These are phyloP conservation scores for Calonectris borealis DNA, from an alignment of 2,113 vertebrate genomes.

Conservation along the genomic window DNA sequence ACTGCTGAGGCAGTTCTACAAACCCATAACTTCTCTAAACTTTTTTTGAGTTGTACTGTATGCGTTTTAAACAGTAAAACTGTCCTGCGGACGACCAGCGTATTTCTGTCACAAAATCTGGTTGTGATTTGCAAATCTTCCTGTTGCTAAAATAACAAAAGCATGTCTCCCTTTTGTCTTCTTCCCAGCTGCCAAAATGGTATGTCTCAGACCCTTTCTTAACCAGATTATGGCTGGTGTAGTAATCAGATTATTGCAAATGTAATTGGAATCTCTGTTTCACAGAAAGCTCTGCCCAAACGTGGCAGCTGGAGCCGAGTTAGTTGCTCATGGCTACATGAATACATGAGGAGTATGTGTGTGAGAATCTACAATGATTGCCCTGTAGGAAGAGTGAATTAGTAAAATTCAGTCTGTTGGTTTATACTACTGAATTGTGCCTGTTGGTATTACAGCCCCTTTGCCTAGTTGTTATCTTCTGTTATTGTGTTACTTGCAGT, in stretches of 20 bases:
- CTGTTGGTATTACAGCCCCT: background rate
- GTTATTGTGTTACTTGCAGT: background rate
- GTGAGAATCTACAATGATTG: background rate
- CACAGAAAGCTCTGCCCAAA: slow-evolving; percentile 1
- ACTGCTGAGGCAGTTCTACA: background rate
- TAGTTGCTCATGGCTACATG: background rate
- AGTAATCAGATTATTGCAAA: slow-evolving; percentile 56
- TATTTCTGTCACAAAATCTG: background rate
- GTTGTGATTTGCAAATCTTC: background rate
- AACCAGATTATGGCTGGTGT: slow-evolving; percentile 36
- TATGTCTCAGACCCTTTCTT: slow-evolving; percentile 16
- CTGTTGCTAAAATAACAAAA: background rate
- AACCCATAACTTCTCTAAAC: background rate
- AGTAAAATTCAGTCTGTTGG: background rate
- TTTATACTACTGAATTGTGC: background rate
- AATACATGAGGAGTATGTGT: background rate
- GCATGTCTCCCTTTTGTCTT: background rate
- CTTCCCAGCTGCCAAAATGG: background rate
- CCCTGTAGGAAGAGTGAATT: background rate
- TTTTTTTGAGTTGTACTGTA: background rate
- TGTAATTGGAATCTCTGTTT: slow-evolving; percentile 47
- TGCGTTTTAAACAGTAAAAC: background rate
- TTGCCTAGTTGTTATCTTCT: background rate
- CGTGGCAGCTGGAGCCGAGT: background rate
- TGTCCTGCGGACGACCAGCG: fast-evolving